Evolutionary conservation across 2,797 vertebrate genomes (phyloP).

Genomic region (Synanceia verrucosa): DNA sequence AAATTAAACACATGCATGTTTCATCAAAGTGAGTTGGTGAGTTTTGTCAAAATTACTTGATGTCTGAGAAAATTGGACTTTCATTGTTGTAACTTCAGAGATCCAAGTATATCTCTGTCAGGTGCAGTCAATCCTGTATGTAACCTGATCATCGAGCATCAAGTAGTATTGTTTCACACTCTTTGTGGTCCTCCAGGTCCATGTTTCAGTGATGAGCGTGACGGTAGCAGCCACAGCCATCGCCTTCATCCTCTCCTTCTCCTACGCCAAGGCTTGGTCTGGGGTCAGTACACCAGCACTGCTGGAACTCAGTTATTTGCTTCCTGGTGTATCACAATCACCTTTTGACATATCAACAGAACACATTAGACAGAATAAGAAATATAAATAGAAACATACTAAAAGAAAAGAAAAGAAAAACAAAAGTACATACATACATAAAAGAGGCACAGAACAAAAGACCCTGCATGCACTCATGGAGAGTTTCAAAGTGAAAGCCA

Average conservation of each 20-base stretch:
- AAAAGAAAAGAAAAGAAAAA: too few relatives aligned
- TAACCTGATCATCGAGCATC: neutral
- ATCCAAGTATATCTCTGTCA: neutral
- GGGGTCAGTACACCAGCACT: slow-evolving; percentile 68
- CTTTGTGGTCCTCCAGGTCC: slow-evolving; percentile 68
- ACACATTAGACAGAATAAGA: too few relatives aligned
- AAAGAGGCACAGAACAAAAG: too few relatives aligned
- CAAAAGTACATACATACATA: too few relatives aligned
- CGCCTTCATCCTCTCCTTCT: slow-evolving; percentile 83
- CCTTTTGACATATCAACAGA: too few relatives aligned
- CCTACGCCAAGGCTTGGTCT: slow-evolving; percentile 67
- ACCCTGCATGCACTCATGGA: too few relatives aligned
- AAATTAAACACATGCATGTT: neutral
- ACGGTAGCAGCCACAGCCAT: slow-evolving; percentile 71
- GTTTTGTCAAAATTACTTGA: neutral
- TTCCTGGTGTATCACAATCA: neutral
- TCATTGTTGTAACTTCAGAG: neutral
- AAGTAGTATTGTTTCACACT: too few relatives aligned
- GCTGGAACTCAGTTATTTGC: neutral
- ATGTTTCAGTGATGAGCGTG: slow-evolving; percentile 78
- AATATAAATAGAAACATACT: too few relatives aligned
- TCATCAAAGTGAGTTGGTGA: neutral
- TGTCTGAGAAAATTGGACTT: neutral
- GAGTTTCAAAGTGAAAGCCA: too few relatives aligned
- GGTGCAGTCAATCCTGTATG: neutral